Evolutionary conservation across 2,797 vertebrate genomes (phyloP).

Genomic region (Macroramphosus scolopax): DNA sequence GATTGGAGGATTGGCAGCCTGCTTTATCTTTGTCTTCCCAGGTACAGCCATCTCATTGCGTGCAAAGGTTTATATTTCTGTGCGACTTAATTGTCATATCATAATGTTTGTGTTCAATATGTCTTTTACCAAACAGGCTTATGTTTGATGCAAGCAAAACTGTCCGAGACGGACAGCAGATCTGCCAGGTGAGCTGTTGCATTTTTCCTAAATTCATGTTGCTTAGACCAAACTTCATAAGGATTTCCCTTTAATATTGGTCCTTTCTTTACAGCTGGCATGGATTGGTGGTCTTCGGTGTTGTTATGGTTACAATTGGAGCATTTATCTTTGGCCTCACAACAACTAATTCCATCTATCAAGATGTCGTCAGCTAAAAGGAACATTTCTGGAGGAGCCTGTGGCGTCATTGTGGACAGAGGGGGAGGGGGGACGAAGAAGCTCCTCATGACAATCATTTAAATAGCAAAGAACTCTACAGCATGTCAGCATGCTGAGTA

Average conservation of each 20-base stretch:
- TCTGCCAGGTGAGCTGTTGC: constrained; percentile 79
- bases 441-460: constrained; percentile 29
- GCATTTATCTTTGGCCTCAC: constrained; percentile 96
- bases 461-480: constrained; percentile 1
- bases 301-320: constrained; percentile 87
- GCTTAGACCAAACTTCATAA: too few relatives aligned
- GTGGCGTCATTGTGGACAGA: neutral
- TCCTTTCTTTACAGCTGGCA: constrained; percentile 88
- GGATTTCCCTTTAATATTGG: too few relatives aligned
- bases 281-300: constrained; percentile 80
- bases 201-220: too few relatives aligned
- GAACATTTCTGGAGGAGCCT: neutral
- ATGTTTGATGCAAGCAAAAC: constrained; percentile 90
- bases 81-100: neutral
- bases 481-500: constrained; percentile 9
- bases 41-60: constrained; percentile 59
- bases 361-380: constrained; percentile 68
- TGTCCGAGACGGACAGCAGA: constrained; percentile 86
- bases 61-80: neutral
- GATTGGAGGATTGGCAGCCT: constrained; percentile 92
- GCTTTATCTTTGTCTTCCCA: constrained; percentile 97
- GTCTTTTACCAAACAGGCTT: constrained; percentile 76
- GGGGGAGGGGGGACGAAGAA: constrained; percentile 18
- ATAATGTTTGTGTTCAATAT: constrained; percentile 2
- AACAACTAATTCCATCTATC: constrained; percentile 89